These are phyloP conservation scores for Andrena praecox DNA, from an alignment of 2,888 invertebrate genomes.

Conservation along the genomic window DNA sequence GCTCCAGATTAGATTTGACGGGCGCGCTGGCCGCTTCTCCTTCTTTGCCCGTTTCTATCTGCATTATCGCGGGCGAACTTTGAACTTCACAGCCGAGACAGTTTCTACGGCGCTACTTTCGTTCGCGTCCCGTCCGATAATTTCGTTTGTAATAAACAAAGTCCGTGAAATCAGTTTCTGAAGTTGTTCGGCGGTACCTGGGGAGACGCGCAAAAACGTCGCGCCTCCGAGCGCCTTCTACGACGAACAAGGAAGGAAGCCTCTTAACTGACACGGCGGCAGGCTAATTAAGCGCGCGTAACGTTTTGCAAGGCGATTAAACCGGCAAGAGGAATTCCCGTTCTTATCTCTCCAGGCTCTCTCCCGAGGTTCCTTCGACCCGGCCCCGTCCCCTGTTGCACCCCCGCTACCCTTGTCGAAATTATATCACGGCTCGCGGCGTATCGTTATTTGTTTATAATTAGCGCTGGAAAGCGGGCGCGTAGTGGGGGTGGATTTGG, in stretches of 20 bases:
- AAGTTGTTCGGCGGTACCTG: constrained; percentile 1
- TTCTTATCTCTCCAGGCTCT: constrained; percentile 54
- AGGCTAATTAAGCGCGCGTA: constrained; percentile 65
- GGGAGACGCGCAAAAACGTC: constrained; percentile 50
- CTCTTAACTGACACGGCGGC: constrained; percentile 51
- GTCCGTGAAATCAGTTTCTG: constrained; percentile 40
- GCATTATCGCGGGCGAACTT: no score
- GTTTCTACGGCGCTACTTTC: background rate
- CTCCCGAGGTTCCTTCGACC: constrained; percentile 6
- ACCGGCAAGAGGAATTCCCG: constrained; percentile 54
- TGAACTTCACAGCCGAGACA: background rate
- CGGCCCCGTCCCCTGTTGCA: background rate
- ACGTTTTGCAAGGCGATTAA: constrained; percentile 68
- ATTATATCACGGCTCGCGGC: constrained; percentile 37
- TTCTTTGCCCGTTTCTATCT: no score
- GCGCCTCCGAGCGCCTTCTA: constrained; percentile 23
- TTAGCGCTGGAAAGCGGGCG: constrained; percentile 61
- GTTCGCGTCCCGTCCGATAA: background rate
- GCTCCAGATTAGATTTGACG: no score
- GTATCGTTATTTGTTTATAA: constrained; percentile 74
- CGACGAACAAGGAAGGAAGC: constrained; percentile 63
- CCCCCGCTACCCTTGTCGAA: constrained; percentile 26
- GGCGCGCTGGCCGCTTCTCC: no score
- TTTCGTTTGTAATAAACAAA: background rate
- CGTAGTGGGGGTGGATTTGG: constrained; percentile 56